Conservation (phyloP, 2,888 invertebrate species). For the Microchrysa polita region DNA sequence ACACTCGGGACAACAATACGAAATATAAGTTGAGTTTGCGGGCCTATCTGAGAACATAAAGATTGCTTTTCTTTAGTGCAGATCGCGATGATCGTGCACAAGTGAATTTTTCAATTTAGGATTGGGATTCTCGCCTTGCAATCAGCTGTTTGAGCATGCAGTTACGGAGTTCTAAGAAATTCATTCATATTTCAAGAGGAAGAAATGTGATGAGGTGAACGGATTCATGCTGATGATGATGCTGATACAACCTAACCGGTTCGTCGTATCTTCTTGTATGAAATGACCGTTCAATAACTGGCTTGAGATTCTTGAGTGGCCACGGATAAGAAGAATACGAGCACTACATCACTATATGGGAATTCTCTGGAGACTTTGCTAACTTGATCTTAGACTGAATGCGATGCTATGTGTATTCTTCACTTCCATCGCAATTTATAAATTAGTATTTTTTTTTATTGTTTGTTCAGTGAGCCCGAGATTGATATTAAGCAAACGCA, state of each 20-base stretch:
- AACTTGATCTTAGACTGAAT: too few species aligned
- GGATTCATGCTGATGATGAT: constrained; percentile 26
- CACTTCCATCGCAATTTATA: too few species aligned
- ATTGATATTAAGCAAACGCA: too few species aligned
- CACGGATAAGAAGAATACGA: too few species aligned
- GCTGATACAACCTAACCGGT: constrained; percentile 28
- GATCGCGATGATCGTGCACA: constrained; percentile 27
- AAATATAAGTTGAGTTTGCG: background rate
- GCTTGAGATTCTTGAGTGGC: constrained; percentile 11
- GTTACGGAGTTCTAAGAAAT: constrained; percentile 48
- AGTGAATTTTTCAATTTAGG: constrained; percentile 35
- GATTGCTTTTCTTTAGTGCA: constrained; percentile 6
- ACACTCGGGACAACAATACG: too few species aligned
- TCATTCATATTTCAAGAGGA: constrained; percentile 48
- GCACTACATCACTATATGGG: too few species aligned
- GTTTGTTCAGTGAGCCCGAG: too few species aligned
- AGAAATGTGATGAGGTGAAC: constrained; percentile 38
- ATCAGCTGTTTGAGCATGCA: constrained; percentile 48
- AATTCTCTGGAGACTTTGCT: too few species aligned
- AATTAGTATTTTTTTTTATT: too few species aligned
- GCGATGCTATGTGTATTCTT: too few species aligned
- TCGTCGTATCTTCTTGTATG: constrained; percentile 10
- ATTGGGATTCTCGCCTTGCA: constrained; percentile 40
- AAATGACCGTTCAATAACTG: constrained; percentile 25
- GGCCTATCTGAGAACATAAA: background rate